Evolutionary conservation across 2,797 vertebrate genomes (phyloP), one percentile per base, ranked within the genome.

Genomic region (Tokudaia tokunoshimensis): DNA sequence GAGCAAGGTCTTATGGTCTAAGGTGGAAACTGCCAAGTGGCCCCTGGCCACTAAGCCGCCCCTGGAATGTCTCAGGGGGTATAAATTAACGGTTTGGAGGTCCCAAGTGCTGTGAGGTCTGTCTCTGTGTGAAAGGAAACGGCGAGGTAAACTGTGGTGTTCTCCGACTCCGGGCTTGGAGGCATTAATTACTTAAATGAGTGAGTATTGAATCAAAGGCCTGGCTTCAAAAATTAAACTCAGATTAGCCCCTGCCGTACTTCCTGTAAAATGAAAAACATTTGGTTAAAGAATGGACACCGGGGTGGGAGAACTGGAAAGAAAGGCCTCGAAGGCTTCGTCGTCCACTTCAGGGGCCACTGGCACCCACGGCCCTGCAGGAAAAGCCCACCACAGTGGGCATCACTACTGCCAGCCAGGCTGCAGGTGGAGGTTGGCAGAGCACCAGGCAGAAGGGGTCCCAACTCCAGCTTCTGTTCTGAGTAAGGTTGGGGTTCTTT

Each of bases 121-220:
- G 92, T 13, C 94, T 94, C 67, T 81, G 94, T 47, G 3, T 63
- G 63, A 59, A n/a, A 61, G 84, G 90, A 92, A 22, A 81, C 92
- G 55, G 91, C 26, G 20, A 0, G 84, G 67, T 70, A 31, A 50
- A 8, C 81, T 0, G 87, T 75, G 87, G 20, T 12, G 59, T 78
- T 14, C 94, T 85, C 95, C 85, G 94, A 93, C 94, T 90, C 82
- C 19, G 76, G 84, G 70, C 96, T 85, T 61, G 0, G 95, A 97
- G 95, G 97, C 95, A 98, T 97, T 97, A 96, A 97, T 97, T 97
- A 98, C 92, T 97, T 67, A 98, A 96, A 97, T 97, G 97, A 97
- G 91, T 96, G 86, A 95, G 96, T 70, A 95, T 95, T 72, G 74
- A 96, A 96, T 97, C 97, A 98, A 97, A 97, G 96, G 88, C 78